Evolutionary conservation across 2,797 vertebrate genomes (phyloP).

Genomic region (Xerus rutilus): DNA sequence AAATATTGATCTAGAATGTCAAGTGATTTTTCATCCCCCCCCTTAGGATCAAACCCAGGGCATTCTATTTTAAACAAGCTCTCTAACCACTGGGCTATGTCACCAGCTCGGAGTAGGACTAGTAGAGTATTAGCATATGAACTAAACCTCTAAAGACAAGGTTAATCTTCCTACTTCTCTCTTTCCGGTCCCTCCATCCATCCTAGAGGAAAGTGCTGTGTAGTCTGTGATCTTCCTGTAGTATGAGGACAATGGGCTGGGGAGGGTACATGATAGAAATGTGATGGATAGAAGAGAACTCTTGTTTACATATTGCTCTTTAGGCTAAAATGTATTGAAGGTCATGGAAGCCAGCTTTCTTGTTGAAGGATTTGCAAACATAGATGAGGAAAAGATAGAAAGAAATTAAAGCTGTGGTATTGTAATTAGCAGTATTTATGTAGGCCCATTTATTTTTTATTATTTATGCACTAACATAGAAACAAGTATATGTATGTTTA

Average conservation of each 20-base stretch:
- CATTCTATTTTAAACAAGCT: too few species aligned
- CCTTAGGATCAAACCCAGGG: not conserved
- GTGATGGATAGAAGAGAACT: not conserved
- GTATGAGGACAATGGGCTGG: not conserved
- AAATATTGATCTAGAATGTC: not conserved
- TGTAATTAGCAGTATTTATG: not conserved
- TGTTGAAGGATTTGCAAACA: not conserved
- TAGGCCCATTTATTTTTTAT: not conserved
- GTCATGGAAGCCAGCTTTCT: constrained; percentile 38
- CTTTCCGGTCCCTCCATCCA: not conserved
- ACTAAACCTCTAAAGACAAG: not conserved
- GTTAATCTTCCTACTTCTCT: not conserved
- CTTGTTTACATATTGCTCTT: not conserved
- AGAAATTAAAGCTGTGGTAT: not conserved
- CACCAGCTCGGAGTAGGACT: too few species aligned
- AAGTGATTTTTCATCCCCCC: not conserved
- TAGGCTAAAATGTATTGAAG: not conserved
- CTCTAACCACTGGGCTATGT: not conserved
- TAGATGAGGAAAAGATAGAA: not conserved
- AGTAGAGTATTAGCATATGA: not conserved
- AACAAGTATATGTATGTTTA: not conserved
- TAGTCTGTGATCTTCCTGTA: not conserved
- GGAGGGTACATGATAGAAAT: not conserved
- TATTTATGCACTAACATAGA: not conserved
- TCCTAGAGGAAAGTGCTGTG: not conserved